Base-by-base conservation (phyloP, 2,113 vertebrate species). In the Chaenocephalus aceratus region DNA sequence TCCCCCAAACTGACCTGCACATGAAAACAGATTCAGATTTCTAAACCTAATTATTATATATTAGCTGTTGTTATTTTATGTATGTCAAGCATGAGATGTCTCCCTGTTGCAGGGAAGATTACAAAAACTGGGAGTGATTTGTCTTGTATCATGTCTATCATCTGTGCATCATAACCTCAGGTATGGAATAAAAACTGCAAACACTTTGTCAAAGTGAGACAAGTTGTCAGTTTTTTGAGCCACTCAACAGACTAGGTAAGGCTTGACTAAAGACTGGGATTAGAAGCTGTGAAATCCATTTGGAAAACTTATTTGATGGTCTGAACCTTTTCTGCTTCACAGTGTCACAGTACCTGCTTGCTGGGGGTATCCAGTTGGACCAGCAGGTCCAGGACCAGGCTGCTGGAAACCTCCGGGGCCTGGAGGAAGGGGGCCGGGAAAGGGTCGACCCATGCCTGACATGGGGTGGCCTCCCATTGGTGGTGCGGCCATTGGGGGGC, bases 1-100 rank as follows among this genome's bases (percentile, higher is more conserved):
- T 86, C 95, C 95, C 44, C 97, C 96, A 80, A 94, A 98, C 80
- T 79, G 95, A 72, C 94, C 96, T 96, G 88, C 8, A 67, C 13
- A 84, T 53, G 21, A 34, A 69, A 77, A 68, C 6, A 56, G 49
- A 56, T 41, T 58, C 1, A 48, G 36, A 41, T 41, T 41, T 41
- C 7, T 41, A 41, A 6, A 9, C 11, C 1, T 41, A 41, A 41
- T 41, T 41, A 41, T 30, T 4, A 30, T 30, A 3, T 30, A 18
- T 60, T 72, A 10, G 58, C 30, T 62, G 30, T 58, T 30, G 14
- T 59, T 62, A 45, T n/a, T 45, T 46, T 75, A 12, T 59, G 7
- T 23, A 44, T 57, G 11, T 66, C 61, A 14, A 51, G 53, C 44
- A 49, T 30, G n/a, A 49, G 11, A 36, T 48, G 30, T 44, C 12